These are phyloP conservation scores for Morbakka virulenta DNA, from an alignment of 30 jellyfish, hydroid and myxozoan genomes.

Conservation along the genomic window DNA sequence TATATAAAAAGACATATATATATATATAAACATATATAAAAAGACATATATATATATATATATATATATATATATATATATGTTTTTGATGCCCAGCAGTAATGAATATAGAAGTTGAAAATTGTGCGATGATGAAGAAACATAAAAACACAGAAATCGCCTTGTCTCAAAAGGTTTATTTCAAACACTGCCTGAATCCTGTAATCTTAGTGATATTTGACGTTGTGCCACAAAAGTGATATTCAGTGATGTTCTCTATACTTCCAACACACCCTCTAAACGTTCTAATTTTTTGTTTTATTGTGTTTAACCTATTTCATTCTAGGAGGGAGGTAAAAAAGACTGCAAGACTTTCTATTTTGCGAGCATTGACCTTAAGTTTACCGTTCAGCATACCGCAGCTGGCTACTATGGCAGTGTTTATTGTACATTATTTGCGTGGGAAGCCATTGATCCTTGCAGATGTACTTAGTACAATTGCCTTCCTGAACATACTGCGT, in stretches of 20 bases:
- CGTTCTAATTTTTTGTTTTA: not conserved
- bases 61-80: too few species aligned
- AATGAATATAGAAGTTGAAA: too few species aligned
- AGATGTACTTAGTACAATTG: not conserved
- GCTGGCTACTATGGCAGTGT: not conserved
- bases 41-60: too few species aligned
- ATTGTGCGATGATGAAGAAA: too few species aligned
- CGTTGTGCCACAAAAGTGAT: not conserved
- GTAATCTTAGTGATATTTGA: not conserved
- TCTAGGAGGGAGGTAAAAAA: not conserved
- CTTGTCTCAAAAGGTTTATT: too few species aligned
- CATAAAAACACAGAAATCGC: too few species aligned
- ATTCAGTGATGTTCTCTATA: not conserved
- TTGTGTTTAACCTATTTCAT: not conserved
- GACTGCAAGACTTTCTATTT: not conserved
- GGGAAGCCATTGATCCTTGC: not conserved
- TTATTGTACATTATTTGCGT: not conserved
- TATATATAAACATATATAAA: too few species aligned
- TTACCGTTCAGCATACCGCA: not conserved
- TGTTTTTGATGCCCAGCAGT: too few species aligned
- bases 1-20: too few species aligned
- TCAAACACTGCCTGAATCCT: not conserved
- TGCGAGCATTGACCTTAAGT: not conserved
- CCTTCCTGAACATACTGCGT: not conserved
- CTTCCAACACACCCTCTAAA: not conserved